Evolutionary conservation across 2,113 vertebrate species (phyloP), one percentile per base, ranked within the genome.

Genomic region (Sula dactylatra): DNA sequence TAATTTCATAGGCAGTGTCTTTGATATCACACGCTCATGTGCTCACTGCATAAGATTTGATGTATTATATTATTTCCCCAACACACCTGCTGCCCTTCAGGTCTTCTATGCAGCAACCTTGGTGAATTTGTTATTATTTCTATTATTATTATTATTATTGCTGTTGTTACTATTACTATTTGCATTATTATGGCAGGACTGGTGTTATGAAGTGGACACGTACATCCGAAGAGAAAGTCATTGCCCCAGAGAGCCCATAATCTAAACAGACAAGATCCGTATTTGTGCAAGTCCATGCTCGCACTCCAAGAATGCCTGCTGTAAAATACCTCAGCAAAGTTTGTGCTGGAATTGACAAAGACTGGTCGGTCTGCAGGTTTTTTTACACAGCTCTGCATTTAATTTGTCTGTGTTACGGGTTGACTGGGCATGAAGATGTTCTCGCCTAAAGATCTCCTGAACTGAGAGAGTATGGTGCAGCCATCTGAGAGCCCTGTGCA

Each of bases 71-170:
- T 91, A 65, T 91, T 97, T 97, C 82, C 59, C 50, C 59, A 71
- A 62, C 78, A 70, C 95, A 91, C 94, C 93, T 96, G 91, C 83
- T 96, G 95, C 89, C 93, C 94, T 94, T 97, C 94, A 97, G 93
- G 91, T 91, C 88, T 94, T 76, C 95, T 67, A 4, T 3, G 45
- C 58, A 91, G 38, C 52, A 91, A 80, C 84, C 78, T 72, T 67
- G 77, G 61, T 55, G 26, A 82, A 74, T 88, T 77, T 80, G 93
- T 87, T 89, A 84, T 64, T 85, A 95, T 94, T 92, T 55, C 71
- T 73, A 29, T 54, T 73, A 45, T 45, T 45, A 12, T 73, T 85
- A 85, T 89, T 94, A 70, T 95, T 94, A 87, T 87, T 94, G 34
- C 65, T 55, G 24, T n/a, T 83, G 79, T 83, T 82, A 66, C 66